Percentiles rank a stretch among this genome's conserved stretches.
Evolutionary conservation across 2,797 vertebrate genomes (phyloP).

Genomic region (Anguilla anguilla): DNA sequence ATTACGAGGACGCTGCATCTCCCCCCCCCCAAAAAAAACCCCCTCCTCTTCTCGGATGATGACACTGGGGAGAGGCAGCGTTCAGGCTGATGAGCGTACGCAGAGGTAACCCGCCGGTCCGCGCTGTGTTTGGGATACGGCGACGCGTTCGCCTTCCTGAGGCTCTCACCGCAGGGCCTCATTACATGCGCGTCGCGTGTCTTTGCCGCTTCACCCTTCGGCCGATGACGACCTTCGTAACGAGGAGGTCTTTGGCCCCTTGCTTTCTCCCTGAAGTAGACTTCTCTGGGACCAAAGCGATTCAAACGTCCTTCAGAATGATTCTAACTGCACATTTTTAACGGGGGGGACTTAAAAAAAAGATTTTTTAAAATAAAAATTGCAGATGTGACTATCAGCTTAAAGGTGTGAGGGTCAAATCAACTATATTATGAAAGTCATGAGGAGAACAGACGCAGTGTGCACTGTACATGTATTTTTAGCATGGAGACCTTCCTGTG

Average conservation of each 20-base stretch:
- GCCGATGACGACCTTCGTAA: not conserved
- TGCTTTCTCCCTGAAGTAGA: not conserved
- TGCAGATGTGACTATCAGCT: not conserved
- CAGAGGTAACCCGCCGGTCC: not conserved
- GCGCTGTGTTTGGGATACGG: not conserved
- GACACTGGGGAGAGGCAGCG: not conserved
- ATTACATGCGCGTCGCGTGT: not conserved
- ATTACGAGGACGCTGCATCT: not conserved
- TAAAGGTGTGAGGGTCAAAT: not conserved
- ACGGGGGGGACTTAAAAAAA: not conserved
- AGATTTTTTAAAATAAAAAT: not conserved
- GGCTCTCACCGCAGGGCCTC: not conserved
- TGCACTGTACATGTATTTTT: not conserved
- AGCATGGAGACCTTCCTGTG: not conserved
- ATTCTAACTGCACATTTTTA: not conserved
- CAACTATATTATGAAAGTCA: not conserved
- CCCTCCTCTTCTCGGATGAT: not conserved
- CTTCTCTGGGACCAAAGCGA: not conserved
- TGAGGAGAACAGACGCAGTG: not conserved
- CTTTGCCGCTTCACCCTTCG: not conserved
- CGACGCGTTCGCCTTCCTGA: not conserved
- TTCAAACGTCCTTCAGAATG: not conserved
- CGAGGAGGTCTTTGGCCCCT: not conserved
- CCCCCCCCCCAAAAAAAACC: too few species aligned
- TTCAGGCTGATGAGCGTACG: not conserved